Evolutionary conservation across 92 coral and sea anemone genomes (phyloP).

Genomic region (Parazoanthus atlanticus): DNA sequence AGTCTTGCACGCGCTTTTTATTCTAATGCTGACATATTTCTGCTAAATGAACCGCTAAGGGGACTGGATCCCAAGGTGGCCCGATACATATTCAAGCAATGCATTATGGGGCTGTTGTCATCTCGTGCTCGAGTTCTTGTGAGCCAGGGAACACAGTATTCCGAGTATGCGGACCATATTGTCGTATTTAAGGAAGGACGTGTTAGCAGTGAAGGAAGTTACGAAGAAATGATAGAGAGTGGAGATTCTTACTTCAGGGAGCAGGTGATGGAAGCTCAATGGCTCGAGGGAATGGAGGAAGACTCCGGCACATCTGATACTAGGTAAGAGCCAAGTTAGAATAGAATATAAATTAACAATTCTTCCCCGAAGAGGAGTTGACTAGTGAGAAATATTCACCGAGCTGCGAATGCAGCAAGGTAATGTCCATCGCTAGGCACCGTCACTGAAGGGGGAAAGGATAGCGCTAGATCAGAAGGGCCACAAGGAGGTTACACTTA

Average conservation of each 20-base stretch:
- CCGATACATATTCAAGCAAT: conserved; percentile 10
- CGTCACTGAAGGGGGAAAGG: no score
- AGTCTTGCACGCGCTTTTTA: conserved; percentile 18
- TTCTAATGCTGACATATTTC: neutral
- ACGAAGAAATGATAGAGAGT: conserved; percentile 14
- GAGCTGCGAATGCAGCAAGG: no score
- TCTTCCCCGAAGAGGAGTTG: no score
- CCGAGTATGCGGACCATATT: conserved; percentile 27
- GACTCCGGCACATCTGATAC: neutral
- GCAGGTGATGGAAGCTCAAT: conserved; percentile 25
- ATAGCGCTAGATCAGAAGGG: no score
- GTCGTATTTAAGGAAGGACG: conserved; percentile 1
- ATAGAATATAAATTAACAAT: no score
- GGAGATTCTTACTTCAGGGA: conserved; percentile 1
- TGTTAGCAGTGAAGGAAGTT: conserved; percentile 16
- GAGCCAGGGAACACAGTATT: conserved; percentile 12
- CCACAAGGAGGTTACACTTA: no score
- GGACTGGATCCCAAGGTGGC: conserved; percentile 16
- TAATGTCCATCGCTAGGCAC: no score
- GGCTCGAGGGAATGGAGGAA: conserved; percentile 11
- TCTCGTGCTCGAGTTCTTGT: conserved; percentile 24
- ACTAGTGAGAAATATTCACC: no score
- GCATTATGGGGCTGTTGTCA: neutral
- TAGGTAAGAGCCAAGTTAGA: neutral
- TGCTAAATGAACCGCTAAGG: conserved; percentile 17